Conservation (phyloP, 2,113 vertebrate species). For the Crotalus tigris region DNA sequence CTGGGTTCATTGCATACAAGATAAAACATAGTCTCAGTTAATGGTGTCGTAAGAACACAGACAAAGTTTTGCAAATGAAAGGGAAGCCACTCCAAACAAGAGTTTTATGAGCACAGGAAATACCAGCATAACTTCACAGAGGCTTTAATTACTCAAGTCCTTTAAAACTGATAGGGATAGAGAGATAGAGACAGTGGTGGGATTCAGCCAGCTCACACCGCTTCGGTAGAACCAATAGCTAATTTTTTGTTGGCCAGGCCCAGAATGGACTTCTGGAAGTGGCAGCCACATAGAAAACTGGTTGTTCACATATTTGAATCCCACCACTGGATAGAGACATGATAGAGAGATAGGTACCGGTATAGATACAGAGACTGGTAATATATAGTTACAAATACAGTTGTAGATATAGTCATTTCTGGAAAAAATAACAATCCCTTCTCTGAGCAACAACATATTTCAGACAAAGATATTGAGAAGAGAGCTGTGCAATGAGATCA, state of each 20-base stretch:
- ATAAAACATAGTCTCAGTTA: neutral
- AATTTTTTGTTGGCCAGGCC: too few relatives aligned
- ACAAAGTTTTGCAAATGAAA: neutral
- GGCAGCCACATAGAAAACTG: too few relatives aligned
- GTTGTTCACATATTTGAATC: too few relatives aligned
- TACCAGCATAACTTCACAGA: neutral
- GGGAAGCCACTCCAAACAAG: neutral
- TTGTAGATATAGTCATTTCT: neutral
- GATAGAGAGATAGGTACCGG: neutral
- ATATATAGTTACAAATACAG: neutral
- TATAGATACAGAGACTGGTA: neutral
- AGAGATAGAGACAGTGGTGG: too few relatives aligned
- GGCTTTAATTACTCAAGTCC: neutral
- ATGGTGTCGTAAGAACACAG: neutral
- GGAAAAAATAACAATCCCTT: neutral
- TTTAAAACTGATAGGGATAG: neutral
- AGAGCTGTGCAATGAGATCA: neutral
- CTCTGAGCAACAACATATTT: neutral
- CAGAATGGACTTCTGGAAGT: too few relatives aligned
- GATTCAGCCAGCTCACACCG: too few relatives aligned
- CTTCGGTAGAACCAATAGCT: too few relatives aligned
- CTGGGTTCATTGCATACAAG: neutral
- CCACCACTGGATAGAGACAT: neutral
- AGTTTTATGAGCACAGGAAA: neutral
- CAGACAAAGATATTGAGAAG: neutral